Evolutionary conservation across 2,113 vertebrate genomes (phyloP).

Genomic region (Psittacula cyanocephala): DNA sequence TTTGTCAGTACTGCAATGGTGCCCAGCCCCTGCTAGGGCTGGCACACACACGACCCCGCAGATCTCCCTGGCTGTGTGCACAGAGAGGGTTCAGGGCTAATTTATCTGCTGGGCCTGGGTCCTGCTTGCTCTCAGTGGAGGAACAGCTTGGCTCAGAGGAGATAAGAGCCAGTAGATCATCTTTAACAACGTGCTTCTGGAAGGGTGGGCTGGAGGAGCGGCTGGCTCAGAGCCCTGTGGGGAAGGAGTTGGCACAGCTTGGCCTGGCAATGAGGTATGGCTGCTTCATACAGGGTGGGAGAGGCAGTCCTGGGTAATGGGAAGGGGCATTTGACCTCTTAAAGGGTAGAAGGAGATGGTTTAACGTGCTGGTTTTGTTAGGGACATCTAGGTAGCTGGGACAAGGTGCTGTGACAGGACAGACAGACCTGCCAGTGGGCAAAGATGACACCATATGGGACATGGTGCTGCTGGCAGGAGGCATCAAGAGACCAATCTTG

Average conservation of each 20-base stretch:
- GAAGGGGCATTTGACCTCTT: background rate
- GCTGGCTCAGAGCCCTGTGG: background rate
- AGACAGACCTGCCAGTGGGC: background rate
- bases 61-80: background rate
- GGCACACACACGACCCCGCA: rapidly evolving
- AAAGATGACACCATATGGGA: background rate
- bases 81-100: background rate
- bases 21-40: background rate
- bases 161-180: background rate
- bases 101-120: background rate
- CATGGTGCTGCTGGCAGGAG: background rate
- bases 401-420: background rate
- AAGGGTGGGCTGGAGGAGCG: background rate
- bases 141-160: background rate
- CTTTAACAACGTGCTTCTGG: slow-evolving; percentile 6
- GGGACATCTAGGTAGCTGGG: background rate
- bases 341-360: background rate
- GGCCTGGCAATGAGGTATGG: rapidly evolving
- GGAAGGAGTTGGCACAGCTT: background rate
- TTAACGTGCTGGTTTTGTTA: background rate
- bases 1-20: background rate
- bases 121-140: background rate
- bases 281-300: background rate
- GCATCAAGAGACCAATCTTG: background rate
- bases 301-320: background rate